Evolutionary conservation across 23 tunicate genomes (phyloP).

Genomic region (Trididemnum clinides): DNA sequence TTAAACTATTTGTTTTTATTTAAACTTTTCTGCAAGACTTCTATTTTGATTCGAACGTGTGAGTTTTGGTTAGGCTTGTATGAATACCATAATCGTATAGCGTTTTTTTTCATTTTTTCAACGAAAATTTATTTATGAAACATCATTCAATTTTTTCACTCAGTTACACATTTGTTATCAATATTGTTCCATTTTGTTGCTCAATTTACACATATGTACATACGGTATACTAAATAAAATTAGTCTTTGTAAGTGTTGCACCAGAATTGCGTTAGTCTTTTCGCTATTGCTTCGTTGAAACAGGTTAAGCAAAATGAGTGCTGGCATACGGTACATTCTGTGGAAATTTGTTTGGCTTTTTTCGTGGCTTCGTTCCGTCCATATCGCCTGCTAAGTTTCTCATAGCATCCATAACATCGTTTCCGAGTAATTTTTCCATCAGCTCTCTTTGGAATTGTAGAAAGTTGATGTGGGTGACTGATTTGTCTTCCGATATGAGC

Average conservation of each 20-base stretch:
- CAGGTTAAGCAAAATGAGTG: conserved; percentile 6
- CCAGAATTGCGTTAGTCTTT: background rate
- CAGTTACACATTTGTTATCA: no score
- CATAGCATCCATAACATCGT: conserved; percentile 27
- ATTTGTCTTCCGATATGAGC: conserved; percentile 5
- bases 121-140: no score
- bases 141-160: no score
- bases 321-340: conserved; percentile 14
- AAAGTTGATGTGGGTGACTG: conserved; percentile 22
- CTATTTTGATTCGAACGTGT: no score
- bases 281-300: conserved; percentile 7
- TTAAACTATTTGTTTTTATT: no score
- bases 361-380: conserved; percentile 12
- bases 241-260: no score
- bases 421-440: conserved; percentile 19
- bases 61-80: no score
- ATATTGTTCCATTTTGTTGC: no score
- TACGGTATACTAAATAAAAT: background rate
- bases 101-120: no score
- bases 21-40: no score
- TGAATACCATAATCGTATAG: no score
- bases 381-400: background rate
- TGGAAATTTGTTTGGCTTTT: conserved; percentile 23
- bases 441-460: background rate
- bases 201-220: no score